Percentiles rank a stretch among this genome's conserved stretches.
phyloP scores from a whole-genome alignment of 2,113 vertebrate genomes.

The Lepus americanus region DNA sequence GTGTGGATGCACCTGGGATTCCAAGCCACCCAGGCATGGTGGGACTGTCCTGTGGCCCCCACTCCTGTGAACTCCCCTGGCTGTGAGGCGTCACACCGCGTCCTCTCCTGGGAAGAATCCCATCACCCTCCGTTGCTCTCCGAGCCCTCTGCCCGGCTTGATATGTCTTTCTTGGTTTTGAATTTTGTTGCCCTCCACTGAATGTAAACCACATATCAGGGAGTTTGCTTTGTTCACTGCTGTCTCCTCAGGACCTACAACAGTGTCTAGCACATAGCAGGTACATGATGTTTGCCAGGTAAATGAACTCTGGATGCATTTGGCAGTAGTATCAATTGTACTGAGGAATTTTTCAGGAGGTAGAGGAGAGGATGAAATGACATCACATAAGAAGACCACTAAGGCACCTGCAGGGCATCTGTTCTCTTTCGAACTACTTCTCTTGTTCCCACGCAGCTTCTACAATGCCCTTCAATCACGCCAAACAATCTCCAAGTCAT shows the following conservation, averaged over 20 bases:
- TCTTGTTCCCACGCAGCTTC: neutral
- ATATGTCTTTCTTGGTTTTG: constrained; percentile 27
- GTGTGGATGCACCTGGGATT: neutral
- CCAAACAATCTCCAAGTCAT: neutral
- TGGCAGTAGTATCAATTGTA: neutral
- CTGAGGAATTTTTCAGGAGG: constrained; percentile 19
- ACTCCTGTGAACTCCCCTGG: neutral
- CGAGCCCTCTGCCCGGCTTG: neutral
- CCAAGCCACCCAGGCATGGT: neutral
- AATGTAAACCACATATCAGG: neutral
- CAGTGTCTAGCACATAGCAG: neutral
- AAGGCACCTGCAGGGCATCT: neutral
- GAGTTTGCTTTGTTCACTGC: neutral
- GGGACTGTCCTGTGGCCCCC: neutral
- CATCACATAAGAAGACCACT: neutral
- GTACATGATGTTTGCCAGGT: neutral
- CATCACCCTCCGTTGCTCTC: neutral
- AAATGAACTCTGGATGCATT: neutral
- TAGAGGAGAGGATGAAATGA: neutral
- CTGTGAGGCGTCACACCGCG: neutral
- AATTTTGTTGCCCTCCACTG: neutral
- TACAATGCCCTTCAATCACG: neutral
- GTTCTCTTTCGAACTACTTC: neutral
- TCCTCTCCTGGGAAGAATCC: neutral
- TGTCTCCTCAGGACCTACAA: neutral